phyloP scores from a whole-genome alignment of 1,140 invertebrate genomes.

The Solenopsis fugax region DNA sequence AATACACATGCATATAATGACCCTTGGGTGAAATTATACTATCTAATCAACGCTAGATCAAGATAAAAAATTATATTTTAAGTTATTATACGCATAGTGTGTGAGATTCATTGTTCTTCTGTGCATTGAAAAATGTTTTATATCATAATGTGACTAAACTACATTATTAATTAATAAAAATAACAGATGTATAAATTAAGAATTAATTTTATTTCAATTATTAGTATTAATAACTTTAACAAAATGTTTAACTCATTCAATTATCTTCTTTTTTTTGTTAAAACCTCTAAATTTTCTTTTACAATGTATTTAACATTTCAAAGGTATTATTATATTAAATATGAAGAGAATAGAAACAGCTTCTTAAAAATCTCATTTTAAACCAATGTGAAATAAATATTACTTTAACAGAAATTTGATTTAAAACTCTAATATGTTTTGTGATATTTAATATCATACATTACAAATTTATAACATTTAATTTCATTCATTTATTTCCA shows the following conservation, averaged over 20 bases:
- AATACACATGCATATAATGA: neutral
- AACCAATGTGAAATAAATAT: neutral
- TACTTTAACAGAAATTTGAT: slow-evolving; percentile 3
- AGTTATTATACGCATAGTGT: neutral
- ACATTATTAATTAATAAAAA: neutral
- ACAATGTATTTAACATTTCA: neutral
- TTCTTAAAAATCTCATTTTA: neutral
- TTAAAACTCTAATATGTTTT: neutral
- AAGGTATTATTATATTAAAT: neutral
- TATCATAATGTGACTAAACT: neutral
- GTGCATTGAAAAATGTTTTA: neutral
- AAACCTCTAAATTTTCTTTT: neutral
- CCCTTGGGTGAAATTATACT: neutral
- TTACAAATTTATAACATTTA: neutral
- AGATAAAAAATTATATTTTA: neutral
- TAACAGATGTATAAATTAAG: neutral
- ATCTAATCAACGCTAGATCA: slow-evolving; percentile 20
- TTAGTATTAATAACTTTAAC: neutral
- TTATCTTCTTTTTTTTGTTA: neutral
- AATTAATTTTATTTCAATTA: neutral
- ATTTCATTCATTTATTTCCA: neutral
- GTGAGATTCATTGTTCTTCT: neutral
- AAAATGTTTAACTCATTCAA: neutral
- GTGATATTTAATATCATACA: neutral
- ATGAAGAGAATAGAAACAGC: neutral